These are phyloP conservation scores for Armadillidium nasatum DNA, from an alignment of 1,140 invertebrate species.

Conservation along the genomic window DNA sequence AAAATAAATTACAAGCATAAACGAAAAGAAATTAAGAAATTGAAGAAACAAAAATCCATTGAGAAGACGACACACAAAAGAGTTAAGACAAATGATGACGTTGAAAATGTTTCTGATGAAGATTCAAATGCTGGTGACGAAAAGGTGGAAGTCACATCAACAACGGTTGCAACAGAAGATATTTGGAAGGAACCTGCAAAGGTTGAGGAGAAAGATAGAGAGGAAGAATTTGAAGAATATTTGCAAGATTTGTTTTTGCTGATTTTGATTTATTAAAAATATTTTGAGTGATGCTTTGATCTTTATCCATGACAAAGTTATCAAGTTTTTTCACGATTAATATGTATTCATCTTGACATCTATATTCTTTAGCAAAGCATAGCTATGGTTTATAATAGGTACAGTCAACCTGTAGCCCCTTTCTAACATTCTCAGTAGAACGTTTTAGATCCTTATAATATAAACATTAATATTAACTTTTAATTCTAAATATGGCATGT, in stretches of 20 bases:
- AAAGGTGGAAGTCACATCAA: not conserved
- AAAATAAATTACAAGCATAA: not conserved
- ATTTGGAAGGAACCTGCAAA: constrained; percentile 24
- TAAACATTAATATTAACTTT: no score
- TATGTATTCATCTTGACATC: no score
- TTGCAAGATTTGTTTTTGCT: constrained; percentile 22
- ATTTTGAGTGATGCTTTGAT: no score
- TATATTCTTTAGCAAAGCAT: no score
- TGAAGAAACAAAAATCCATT: no score
- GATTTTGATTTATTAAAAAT: not conserved
- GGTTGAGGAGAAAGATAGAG: constrained; percentile 20
- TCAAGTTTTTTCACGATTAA: no score
- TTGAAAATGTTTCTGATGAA: not conserved
- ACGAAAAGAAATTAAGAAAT: not conserved
- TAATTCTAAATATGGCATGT: no score
- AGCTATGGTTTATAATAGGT: no score
- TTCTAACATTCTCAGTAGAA: no score
- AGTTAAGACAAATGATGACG: not conserved
- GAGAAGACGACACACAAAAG: not conserved
- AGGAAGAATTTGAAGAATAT: constrained; percentile 29
- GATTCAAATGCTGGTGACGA: not conserved
- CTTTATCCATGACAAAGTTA: no score
- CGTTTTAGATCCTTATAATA: no score
- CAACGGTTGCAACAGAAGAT: not conserved
- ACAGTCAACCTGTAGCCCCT: no score